Evolutionary conservation across 2,113 vertebrate species (phyloP).

Genomic region (Psephotus haematonotus): DNA sequence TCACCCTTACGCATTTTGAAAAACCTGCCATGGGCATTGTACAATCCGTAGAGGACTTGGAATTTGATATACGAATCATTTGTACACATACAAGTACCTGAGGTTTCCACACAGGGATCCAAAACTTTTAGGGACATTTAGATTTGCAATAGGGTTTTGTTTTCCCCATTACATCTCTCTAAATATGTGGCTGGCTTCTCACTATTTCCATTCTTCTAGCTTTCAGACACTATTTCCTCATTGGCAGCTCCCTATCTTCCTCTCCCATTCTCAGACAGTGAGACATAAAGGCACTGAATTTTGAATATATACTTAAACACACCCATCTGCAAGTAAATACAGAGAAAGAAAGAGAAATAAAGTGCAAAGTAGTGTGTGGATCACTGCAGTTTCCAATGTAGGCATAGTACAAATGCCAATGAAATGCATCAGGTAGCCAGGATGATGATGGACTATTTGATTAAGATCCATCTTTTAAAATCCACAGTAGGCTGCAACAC

Average conservation of each 20-base stretch:
- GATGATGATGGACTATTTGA: neutral
- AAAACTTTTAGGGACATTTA: slow-evolving; percentile 24
- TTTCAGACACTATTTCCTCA: slow-evolving; percentile 59
- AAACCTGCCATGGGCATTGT: neutral
- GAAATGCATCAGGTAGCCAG: neutral
- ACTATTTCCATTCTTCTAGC: slow-evolving; percentile 57
- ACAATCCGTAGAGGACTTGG: neutral
- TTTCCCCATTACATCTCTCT: slow-evolving; percentile 12
- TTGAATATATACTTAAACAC: slow-evolving; percentile 35
- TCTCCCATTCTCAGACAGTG: slow-evolving; percentile 64
- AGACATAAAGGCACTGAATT: slow-evolving; percentile 46
- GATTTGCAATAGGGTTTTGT: slow-evolving; percentile 37
- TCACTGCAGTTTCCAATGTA: neutral
- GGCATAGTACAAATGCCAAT: neutral
- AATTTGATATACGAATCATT: neutral
- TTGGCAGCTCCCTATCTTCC: slow-evolving; percentile 57
- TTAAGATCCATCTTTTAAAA: neutral
- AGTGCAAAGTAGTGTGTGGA: neutral
- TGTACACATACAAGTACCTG: neutral
- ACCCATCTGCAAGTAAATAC: slow-evolving; percentile 11
- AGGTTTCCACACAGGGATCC: slow-evolving; percentile 10
- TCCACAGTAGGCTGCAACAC: neutral
- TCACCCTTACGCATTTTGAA: neutral
- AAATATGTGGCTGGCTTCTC: slow-evolving; percentile 51
- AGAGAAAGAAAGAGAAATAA: neutral